Percentiles rank a stretch among this genome's conserved stretches.
phyloP scores from a whole-genome alignment of 2,888 invertebrate genomes.

The Torymus aiolomorphi region DNA sequence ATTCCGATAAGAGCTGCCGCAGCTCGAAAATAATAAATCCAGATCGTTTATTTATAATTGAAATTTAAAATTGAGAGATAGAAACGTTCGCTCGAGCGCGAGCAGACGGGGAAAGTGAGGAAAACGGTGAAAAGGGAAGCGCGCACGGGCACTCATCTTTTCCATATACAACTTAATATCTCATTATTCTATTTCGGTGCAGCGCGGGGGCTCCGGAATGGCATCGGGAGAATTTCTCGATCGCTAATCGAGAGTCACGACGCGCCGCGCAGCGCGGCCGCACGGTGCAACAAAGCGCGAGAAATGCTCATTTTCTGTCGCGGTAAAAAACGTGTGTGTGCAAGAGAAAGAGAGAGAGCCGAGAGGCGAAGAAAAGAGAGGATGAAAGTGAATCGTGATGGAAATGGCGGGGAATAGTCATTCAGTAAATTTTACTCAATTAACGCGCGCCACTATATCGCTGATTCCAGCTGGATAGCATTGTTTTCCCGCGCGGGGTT shows the following conservation, averaged over 20 bases:
- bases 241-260: conserved; percentile 43
- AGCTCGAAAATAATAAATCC: conserved; percentile 7
- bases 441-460: background rate
- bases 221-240: conserved; percentile 34
- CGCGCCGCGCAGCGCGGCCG: background rate
- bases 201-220: background rate
- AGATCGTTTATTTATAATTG: conserved; percentile 21
- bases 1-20: background rate
- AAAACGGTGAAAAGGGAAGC: conserved; percentile 24
- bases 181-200: conserved; percentile 25
- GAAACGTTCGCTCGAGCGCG: too few relatives aligned
- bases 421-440: conserved; percentile 33
- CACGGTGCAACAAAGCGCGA: conserved; percentile 20
- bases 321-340: background rate
- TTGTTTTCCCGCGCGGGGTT: conserved; percentile 4
- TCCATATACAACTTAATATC: conserved; percentile 28
- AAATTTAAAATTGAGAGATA: conserved; percentile 13
- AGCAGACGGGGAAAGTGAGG: background rate
- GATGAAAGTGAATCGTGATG: conserved; percentile 41
- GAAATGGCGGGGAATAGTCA: conserved; percentile 22
- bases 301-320: conserved; percentile 20
- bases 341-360: background rate
- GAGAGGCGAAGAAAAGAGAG: background rate
- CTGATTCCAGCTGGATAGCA: conserved; percentile 5
- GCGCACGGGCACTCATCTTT: conserved; percentile 26